Conservation (phyloP, 2,113 vertebrate species). For the Gracilinanus agilis region DNA sequence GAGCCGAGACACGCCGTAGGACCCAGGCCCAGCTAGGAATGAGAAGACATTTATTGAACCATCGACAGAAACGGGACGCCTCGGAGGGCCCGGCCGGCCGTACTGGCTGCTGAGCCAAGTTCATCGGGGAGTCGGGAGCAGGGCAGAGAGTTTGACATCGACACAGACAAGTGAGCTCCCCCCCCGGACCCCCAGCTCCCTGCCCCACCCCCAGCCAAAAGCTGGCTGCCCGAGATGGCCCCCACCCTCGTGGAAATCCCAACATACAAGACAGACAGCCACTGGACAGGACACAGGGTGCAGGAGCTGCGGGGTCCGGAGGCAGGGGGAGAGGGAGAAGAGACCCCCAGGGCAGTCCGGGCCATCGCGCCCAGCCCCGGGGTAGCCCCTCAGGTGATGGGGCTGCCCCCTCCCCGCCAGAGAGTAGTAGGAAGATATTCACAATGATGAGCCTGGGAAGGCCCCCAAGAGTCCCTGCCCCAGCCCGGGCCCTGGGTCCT, state of each 20-base stretch:
- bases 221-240: conserved; percentile 68
- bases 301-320: fast-evolving
- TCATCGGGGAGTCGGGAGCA: conserved; percentile 69
- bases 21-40: conserved; percentile 72
- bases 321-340: background rate
- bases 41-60: conserved; percentile 86
- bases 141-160: conserved; percentile 66
- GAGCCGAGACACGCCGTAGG: background rate
- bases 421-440: background rate
- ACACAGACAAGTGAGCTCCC: conserved; percentile 66
- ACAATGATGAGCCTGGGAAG: background rate
- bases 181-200: conserved; percentile 62
- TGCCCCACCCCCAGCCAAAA: background rate
- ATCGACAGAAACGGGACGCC: conserved; percentile 81
- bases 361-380: no score
- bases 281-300: background rate
- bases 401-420: background rate
- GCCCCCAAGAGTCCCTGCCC: background rate
- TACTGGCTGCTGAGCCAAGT: conserved; percentile 80
- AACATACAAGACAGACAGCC: background rate
- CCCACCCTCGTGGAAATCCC: background rate
- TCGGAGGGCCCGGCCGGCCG: conserved; percentile 64
- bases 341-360: background rate
- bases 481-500: no score
- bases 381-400: no score